Base-by-base conservation (phyloP, 1,140 invertebrate species). In the Achatina immaculata region DNA sequence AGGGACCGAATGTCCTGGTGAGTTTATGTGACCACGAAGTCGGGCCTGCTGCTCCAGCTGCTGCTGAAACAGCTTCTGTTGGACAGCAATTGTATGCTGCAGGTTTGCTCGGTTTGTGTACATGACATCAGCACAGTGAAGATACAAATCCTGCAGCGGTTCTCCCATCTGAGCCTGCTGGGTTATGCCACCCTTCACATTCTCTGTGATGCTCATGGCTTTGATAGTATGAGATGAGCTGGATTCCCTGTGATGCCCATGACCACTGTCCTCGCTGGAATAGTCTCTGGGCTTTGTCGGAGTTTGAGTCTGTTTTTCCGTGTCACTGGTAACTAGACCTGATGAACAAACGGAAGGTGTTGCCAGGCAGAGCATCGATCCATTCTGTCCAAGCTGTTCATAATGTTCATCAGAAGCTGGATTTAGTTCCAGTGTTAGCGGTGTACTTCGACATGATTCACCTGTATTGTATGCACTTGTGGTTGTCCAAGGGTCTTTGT, bases 401-500 rank as follows among this genome's bases (percentile, higher is more conserved):
- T 89, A 86, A 24, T 85, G 83, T 51, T 89, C 88, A 79, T 87
- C 87, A n/a, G 88, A 86, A 11, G 88, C 88, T 66, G 92, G 91
- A 69, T 93, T 93, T 3, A 94, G 90, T 85, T 94, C 93, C 16
- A 94, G 90, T 62, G 87, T 88, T 1, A 90, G 78, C 0, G 94
- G 94, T 78, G 94, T 95, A 85, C 95, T 95, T 77, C 95, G 94
- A 84, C 94, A 95, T 81, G 92, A 92, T 69, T 95, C 95, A 1
- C 94, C 95, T 0, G 95, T 95, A 84, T 95, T 96, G 86, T 95
- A 95, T 72, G 95, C 95, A 90, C 94, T 95, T 38, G 94, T 88
- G 24, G 86, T 86, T 38, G 84, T 85, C 24, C 86, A 87, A 28
- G 84, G 74, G 72, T 88, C 87, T 72, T 84, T 84, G 48, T 89